Percentiles rank a stretch among this genome's conserved stretches.
Conservation (phyloP, 2,113 vertebrate genomes). For the Calypte anna region DNA sequence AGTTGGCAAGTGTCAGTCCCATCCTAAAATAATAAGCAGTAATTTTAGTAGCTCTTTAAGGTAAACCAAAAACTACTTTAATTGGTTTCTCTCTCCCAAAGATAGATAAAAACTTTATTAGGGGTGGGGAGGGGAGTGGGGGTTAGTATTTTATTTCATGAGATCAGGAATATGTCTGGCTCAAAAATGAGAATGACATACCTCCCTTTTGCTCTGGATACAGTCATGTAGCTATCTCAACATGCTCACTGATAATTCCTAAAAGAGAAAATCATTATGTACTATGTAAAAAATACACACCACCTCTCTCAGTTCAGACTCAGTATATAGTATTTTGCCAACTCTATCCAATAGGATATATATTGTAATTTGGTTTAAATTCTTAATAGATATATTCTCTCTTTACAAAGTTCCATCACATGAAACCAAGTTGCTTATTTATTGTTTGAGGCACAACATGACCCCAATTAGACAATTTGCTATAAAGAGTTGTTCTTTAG, state of each 20-base stretch:
- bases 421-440: slow-evolving; percentile 78
- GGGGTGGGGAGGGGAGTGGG: not conserved
- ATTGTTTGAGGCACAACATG: slow-evolving; percentile 62
- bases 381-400: slow-evolving; percentile 77
- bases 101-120: slow-evolving; percentile 13
- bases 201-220: slow-evolving; percentile 44
- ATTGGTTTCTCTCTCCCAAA: slow-evolving; percentile 30
- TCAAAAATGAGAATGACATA: slow-evolving; percentile 58
- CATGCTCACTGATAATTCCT: slow-evolving; percentile 46
- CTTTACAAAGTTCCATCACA: slow-evolving; percentile 79
- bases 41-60: slow-evolving; percentile 39
- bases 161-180: slow-evolving; percentile 24
- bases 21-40: slow-evolving; percentile 41
- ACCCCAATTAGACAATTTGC: slow-evolving; percentile 70
- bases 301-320: slow-evolving; percentile 39
- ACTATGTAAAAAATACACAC: slow-evolving; percentile 51
- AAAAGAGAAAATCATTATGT: slow-evolving; percentile 58
- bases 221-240: slow-evolving; percentile 38
- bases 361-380: slow-evolving; percentile 75
- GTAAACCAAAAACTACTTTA: slow-evolving; percentile 30
- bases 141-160: slow-evolving; percentile 27
- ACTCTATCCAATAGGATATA: slow-evolving; percentile 84
- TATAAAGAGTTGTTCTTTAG: slow-evolving; percentile 92
- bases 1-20: slow-evolving; percentile 72
- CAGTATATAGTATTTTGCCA: slow-evolving; percentile 71